Evolutionary conservation across 2,888 invertebrate species (phyloP).

Genomic region (Leucozona laternaria): DNA sequence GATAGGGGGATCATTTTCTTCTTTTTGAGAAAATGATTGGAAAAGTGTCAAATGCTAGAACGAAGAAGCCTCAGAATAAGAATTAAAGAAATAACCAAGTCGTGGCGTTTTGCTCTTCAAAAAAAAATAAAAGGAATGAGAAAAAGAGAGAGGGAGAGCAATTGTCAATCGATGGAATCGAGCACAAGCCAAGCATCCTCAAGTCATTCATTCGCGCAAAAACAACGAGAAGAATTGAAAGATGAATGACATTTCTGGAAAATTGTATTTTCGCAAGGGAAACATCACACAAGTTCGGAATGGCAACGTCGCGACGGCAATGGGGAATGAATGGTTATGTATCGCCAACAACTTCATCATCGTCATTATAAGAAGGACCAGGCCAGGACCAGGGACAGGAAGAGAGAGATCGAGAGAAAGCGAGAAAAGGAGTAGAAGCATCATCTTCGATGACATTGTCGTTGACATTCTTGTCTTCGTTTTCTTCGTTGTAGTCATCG

Average conservation of each 20-base stretch:
- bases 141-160: not conserved
- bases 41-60: constrained; percentile 70
- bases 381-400: not conserved
- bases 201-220: constrained; percentile 70
- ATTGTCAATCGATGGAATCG: constrained; percentile 62
- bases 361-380: constrained; percentile 49
- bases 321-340: constrained; percentile 60
- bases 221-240: constrained; percentile 69
- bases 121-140: constrained; percentile 21
- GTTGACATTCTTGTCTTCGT: constrained; percentile 65
- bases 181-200: constrained; percentile 45
- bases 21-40: constrained; percentile 68
- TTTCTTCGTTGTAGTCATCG: constrained; percentile 35
- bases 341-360: constrained; percentile 72
- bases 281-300: constrained; percentile 32
- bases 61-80: constrained; percentile 52
- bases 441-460: constrained; percentile 51
- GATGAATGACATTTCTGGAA: constrained; percentile 75
- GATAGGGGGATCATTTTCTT: not conserved
- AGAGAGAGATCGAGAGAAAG: not conserved
- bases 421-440: not conserved
- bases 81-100: constrained; percentile 58
- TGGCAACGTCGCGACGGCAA: not conserved
- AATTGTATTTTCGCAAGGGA: constrained; percentile 65
- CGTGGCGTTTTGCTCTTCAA: constrained; percentile 9